Base-by-base conservation (phyloP, 2,888 invertebrate species). In the Leptinotarsa tumamoca region DNA sequence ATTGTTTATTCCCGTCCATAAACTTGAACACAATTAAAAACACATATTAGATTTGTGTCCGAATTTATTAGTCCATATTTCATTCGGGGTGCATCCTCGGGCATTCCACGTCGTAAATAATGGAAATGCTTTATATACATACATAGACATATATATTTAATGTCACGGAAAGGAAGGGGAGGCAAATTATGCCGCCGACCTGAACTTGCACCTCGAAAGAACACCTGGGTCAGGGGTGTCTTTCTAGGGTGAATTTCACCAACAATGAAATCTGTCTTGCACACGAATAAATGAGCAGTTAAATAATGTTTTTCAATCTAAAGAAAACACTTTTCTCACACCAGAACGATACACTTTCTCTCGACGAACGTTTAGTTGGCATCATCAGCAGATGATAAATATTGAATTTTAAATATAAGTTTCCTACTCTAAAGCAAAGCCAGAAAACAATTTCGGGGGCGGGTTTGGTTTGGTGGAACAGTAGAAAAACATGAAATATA, bases 141-240 rank as follows among this genome's bases (percentile, higher is more conserved):
- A 54, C 54, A 68, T 54, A 43, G 43, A n/a, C 63, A 72, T 75
- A 84, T 81, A 85, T 85, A 84, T 86, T 86, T 86, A 86, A 87
- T 86, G 86, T 85, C 84, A 83, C 82, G 81, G 79, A 82, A 82
- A 80, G 79, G 80, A 82, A 84, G 83, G 85, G 84, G 82, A 82
- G 82, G 83, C 85, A 85, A 87, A 86, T 87, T 86, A 85, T 84
- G 85, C 84, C 85, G 86, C 84, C 85, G 86, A 86, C 85, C 85
- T 81, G 80, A 82, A 84, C 84, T 84, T 84, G 81, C 82, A 81
- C 84, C 82, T 79, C 78, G 76, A 74, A 79, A 70, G 68, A 75
- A 76, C 81, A 83, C 83, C 82, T 82, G 81, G 77, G 51, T 71
- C 82, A 82, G 83, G 80, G 76, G 66, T 63, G 63, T 18, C 33